Base-by-base conservation (phyloP, 2,113 vertebrate genomes). In the Epinephelus lanceolatus region DNA sequence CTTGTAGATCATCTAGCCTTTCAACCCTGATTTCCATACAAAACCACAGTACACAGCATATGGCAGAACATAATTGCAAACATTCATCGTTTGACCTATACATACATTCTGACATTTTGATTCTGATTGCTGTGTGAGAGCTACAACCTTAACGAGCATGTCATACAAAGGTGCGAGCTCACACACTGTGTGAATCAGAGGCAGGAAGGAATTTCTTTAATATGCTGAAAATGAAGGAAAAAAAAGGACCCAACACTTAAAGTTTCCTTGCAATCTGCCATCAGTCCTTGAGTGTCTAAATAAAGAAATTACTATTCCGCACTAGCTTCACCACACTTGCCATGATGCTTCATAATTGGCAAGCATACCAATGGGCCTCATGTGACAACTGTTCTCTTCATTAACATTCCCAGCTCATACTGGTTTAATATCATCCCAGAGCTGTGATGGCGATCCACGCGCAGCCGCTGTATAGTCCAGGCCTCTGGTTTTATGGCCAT, bases 351-450 rank as follows among this genome's bases (percentile, higher is more conserved):
- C 81, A 57, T 91, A 93, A 92, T 93, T 94, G 90, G 70, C 67
- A 45, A 71, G 52, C 51, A 53, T 56, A 69, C 51, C 14, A 23
- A 55, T 12, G 23, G 52, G 81, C 60, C 52, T 79, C 8, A 27
- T 62, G 85, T 86, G 77, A 87, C 88, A 92, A 85, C 85, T 51
- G 66, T 45, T 88, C 62, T 86, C 84, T 92, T 88, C 84, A 94
- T 93, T 89, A 92, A 52, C 81, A 86, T 87, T 84, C 83, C 37
- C 47, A 5, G 52, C 69, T 76, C 66, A 45, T 85, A 68, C 73
- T 80, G 86, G 71, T 85, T 86, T 86, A 76, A 84, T 80, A 71
- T 75, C 71, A 52, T 79, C 81, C 56, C 59, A 71, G 68, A 59
- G 69, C 74, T 47, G 63, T 0, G 59, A 60, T 67, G 82, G 81